Evolutionary conservation across 2,888 invertebrate genomes (phyloP).

Genomic region (Troides helena): DNA sequence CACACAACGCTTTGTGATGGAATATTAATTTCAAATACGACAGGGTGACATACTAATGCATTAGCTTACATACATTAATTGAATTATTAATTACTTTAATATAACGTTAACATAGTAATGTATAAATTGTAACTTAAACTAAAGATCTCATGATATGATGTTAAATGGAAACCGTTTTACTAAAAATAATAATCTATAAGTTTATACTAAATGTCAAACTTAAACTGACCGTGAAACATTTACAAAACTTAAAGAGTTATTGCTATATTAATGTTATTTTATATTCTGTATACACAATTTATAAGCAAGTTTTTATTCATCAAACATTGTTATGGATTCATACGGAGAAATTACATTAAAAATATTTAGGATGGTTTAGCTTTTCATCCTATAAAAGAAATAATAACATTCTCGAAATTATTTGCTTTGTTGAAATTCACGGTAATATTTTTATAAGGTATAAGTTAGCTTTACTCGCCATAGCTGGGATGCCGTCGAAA

Average conservation of each 20-base stretch:
- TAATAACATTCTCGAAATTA: slow-evolving; percentile 15
- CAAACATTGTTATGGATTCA: background rate
- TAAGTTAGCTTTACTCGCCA: slow-evolving; percentile 3
- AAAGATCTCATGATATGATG: too few relatives aligned
- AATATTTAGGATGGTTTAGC: background rate
- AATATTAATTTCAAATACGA: background rate
- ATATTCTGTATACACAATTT: background rate
- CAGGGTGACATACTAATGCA: background rate
- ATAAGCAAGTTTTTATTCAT: background rate
- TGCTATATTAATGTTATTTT: too few relatives aligned
- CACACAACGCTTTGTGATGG: background rate
- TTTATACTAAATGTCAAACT: too few relatives aligned
- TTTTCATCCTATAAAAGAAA: slow-evolving; percentile 6
- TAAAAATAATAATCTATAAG: too few relatives aligned
- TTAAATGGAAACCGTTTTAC: too few relatives aligned
- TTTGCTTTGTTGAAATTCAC: slow-evolving; percentile 9
- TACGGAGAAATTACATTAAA: background rate
- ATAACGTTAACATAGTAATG: too few relatives aligned
- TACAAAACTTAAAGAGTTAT: too few relatives aligned
- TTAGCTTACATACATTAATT: background rate
- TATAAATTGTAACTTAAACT: too few relatives aligned
- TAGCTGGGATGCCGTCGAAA: slow-evolving; percentile 3
- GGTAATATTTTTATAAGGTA: slow-evolving; percentile 13
- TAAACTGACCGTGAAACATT: too few relatives aligned
- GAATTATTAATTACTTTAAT: too few relatives aligned